phyloP scores from a whole-genome alignment of 2,113 vertebrate species.

The Passer montanus region DNA sequence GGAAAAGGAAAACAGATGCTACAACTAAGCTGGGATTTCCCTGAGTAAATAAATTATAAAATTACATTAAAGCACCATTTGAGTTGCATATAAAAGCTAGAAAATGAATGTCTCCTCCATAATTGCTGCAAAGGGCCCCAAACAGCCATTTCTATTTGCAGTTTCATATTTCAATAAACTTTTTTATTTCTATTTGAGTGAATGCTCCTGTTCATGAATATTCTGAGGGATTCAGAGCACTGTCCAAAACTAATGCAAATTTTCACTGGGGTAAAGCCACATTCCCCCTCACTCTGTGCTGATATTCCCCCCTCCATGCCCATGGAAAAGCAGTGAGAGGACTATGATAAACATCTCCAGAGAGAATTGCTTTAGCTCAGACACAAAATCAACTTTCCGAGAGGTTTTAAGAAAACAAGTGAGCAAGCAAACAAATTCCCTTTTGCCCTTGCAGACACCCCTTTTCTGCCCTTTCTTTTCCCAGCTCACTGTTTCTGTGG shows the following conservation, averaged over 20 bases:
- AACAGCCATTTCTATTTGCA: constrained; percentile 65
- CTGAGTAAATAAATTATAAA: constrained; percentile 70
- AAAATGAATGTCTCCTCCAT: constrained; percentile 57
- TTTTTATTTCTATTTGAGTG: constrained; percentile 74
- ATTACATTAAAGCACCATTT: constrained; percentile 70
- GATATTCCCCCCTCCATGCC: background rate
- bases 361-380: background rate
- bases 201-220: constrained; percentile 42
- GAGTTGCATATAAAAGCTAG: constrained; percentile 68
- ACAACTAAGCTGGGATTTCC: constrained; percentile 39
- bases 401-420: background rate
- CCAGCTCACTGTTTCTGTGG: background rate
- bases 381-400: background rate
- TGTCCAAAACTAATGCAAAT: background rate
- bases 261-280: background rate
- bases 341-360: background rate
- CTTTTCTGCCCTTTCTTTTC: background rate
- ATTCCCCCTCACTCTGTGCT: background rate
- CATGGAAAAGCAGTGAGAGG: background rate
- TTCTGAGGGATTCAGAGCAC: background rate
- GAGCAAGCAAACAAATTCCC: background rate
- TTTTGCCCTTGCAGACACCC: background rate
- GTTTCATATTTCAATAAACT: constrained; percentile 75
- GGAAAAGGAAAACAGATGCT: constrained; percentile 35
- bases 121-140: constrained; percentile 63